A percentile compares a stretch with the other conserved stretches of the same genome.
These are phyloP conservation scores for Sminthurinus aureus DNA, from an alignment of 2,888 invertebrate genomes.

Conservation along the genomic window DNA sequence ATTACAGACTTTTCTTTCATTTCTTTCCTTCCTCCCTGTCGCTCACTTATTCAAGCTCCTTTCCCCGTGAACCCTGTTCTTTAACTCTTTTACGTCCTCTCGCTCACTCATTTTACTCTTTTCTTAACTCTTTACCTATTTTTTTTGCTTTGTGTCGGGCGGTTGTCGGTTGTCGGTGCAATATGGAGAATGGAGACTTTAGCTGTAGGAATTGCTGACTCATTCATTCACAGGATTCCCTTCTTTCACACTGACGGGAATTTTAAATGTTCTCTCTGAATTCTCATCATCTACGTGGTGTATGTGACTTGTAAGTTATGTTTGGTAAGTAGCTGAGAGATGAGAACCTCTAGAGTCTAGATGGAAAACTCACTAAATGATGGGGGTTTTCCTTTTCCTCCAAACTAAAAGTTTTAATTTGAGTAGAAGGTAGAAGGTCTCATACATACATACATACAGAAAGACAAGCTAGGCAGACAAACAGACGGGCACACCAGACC, in stretches of 20 bases:
- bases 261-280: constrained; percentile 26
- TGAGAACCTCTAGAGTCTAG: too few relatives aligned
- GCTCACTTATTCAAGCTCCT: constrained; percentile 1
- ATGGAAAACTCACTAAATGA: constrained; percentile 2
- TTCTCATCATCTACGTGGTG: constrained; percentile 27
- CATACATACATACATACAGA: too few relatives aligned
- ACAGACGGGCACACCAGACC: too few relatives aligned
- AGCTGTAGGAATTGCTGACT: background rate
- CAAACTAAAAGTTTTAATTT: constrained; percentile 11
- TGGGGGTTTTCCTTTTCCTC: constrained; percentile 3
- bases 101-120: constrained; percentile 7
- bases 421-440: background rate
- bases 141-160: background rate
- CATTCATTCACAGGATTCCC: constrained; percentile 19
- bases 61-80: background rate
- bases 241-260: constrained; percentile 23
- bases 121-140: constrained; percentile 10
- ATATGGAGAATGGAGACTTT: background rate
- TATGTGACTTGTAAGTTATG: background rate
- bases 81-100: background rate
- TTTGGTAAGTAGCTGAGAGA: background rate
- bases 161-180: background rate
- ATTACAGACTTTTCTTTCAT: constrained; percentile 35
- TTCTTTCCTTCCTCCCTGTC: constrained; percentile 11
- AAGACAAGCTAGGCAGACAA: too few relatives aligned